These are phyloP conservation scores for Lophius americanus DNA, from an alignment of 2,797 vertebrate species.

Conservation along the genomic window DNA sequence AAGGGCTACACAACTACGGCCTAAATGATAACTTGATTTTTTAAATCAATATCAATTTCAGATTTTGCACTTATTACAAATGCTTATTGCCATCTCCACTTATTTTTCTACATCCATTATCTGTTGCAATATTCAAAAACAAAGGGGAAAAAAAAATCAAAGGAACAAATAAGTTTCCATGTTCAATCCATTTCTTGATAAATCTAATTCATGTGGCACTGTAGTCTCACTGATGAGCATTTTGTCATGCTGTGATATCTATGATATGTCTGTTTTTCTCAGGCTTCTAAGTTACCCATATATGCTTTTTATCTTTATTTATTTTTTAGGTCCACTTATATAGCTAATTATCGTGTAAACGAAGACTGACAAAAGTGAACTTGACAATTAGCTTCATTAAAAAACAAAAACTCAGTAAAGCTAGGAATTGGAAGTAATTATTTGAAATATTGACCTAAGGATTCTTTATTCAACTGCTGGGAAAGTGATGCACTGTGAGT, in stretches of 20 bases:
- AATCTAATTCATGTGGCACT: slow-evolving; percentile 49
- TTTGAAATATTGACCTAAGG: slow-evolving; percentile 43
- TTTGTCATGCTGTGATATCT: slow-evolving; percentile 72
- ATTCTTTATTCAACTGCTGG: slow-evolving; percentile 29
- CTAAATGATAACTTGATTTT: too few relatives aligned
- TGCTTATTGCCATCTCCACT: slow-evolving; percentile 4
- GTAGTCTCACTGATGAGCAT: slow-evolving; percentile 67
- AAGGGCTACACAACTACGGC: too few relatives aligned
- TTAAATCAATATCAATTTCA: too few relatives aligned
- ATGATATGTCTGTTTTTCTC: slow-evolving; percentile 60
- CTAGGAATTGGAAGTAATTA: slow-evolving; percentile 36
- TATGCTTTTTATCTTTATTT: slow-evolving; percentile 3
- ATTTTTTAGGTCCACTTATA: slow-evolving; percentile 26
- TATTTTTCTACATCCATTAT: slow-evolving; percentile 16
- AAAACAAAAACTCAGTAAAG: slow-evolving; percentile 44
- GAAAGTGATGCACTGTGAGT: slow-evolving; percentile 22
- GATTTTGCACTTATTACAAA: neutral
- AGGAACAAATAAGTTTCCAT: slow-evolving; percentile 48
- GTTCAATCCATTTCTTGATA: slow-evolving; percentile 55
- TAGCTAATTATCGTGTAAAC: slow-evolving; percentile 14
- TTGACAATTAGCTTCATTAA: slow-evolving; percentile 33
- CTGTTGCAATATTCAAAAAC: slow-evolving; percentile 39
- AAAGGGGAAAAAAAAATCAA: slow-evolving; percentile 15
- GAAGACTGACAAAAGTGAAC: slow-evolving; percentile 30
- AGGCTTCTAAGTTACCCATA: slow-evolving; percentile 41